phyloP scores from a whole-genome alignment of 2,888 invertebrate species.

The Lottia scabra region DNA sequence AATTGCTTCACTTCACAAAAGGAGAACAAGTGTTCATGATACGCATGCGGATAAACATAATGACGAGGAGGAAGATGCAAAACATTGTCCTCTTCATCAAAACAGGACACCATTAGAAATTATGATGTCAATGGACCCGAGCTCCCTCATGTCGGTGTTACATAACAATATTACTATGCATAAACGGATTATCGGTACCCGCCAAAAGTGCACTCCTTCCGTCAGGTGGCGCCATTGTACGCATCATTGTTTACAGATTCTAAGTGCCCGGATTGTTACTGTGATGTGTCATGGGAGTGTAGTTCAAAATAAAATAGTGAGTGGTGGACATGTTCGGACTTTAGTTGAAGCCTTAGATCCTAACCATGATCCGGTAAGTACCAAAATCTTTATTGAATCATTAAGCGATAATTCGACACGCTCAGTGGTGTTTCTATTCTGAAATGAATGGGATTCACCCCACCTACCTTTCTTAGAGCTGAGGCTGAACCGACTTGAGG shows the following conservation, averaged over 20 bases:
- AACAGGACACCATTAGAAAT: slow-evolving; percentile 62
- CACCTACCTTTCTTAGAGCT: too few species aligned
- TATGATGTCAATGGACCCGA: slow-evolving; percentile 68
- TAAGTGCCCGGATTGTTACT: slow-evolving; percentile 74
- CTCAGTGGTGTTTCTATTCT: too few species aligned
- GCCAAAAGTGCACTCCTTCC: slow-evolving; percentile 76
- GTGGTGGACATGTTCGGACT: slow-evolving; percentile 74
- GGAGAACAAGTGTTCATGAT: slow-evolving; percentile 28
- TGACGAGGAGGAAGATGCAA: slow-evolving; percentile 37
- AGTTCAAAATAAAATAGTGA: slow-evolving; percentile 73
- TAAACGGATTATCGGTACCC: slow-evolving; percentile 74
- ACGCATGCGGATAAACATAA: slow-evolving; percentile 17
- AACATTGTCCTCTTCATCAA: slow-evolving; percentile 34
- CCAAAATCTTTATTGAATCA: neutral
- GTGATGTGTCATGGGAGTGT: slow-evolving; percentile 74
- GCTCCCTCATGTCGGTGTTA: slow-evolving; percentile 73
- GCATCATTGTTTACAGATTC: slow-evolving; percentile 75
- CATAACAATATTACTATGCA: slow-evolving; percentile 76
- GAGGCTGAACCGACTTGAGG: too few species aligned
- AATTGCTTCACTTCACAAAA: slow-evolving; percentile 35
- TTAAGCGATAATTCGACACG: too few species aligned
- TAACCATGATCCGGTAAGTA: slow-evolving; percentile 76
- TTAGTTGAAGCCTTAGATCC: slow-evolving; percentile 75
- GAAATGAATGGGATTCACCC: too few species aligned
- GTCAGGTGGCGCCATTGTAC: slow-evolving; percentile 74